These are phyloP conservation scores for Oceanodroma tethys DNA, from an alignment of 2,113 vertebrate species.

Conservation along the genomic window DNA sequence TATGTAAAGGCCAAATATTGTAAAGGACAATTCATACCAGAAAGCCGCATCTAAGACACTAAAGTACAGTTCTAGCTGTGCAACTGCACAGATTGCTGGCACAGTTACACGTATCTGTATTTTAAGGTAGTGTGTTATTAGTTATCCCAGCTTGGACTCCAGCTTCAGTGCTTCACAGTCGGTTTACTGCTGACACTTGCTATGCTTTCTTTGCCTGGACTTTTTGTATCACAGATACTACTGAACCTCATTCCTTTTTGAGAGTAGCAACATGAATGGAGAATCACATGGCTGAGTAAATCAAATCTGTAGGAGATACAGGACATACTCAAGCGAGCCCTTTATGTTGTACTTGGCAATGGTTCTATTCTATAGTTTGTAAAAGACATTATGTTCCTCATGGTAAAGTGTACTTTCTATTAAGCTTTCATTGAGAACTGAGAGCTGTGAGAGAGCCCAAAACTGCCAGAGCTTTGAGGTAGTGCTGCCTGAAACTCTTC, in stretches of 20 bases:
- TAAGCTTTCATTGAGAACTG: constrained; percentile 1
- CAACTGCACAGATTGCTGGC: not conserved
- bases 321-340: not conserved
- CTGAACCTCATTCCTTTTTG: not conserved
- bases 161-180: not conserved
- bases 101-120: not conserved
- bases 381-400: not conserved
- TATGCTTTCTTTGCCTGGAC: not conserved
- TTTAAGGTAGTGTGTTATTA: not conserved
- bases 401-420: not conserved
- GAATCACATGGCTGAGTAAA: constrained; percentile 13
- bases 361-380: constrained; percentile 5
- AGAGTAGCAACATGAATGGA: not conserved
- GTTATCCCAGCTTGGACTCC: not conserved
- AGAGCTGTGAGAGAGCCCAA: not conserved
- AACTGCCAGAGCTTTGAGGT: constrained; percentile 26
- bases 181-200: not conserved
- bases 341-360: constrained; percentile 1
- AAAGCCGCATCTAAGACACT: not conserved
- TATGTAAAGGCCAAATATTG: not conserved
- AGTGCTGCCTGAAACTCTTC: not conserved
- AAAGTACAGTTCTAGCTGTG: not conserved
- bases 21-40: not conserved
- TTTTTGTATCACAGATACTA: not conserved
- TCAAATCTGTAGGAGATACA: not conserved